Percentiles rank a stretch among this genome's conserved stretches.
Evolutionary conservation across 2,797 vertebrate genomes (phyloP).

Genomic region (Falco biarmicus): DNA sequence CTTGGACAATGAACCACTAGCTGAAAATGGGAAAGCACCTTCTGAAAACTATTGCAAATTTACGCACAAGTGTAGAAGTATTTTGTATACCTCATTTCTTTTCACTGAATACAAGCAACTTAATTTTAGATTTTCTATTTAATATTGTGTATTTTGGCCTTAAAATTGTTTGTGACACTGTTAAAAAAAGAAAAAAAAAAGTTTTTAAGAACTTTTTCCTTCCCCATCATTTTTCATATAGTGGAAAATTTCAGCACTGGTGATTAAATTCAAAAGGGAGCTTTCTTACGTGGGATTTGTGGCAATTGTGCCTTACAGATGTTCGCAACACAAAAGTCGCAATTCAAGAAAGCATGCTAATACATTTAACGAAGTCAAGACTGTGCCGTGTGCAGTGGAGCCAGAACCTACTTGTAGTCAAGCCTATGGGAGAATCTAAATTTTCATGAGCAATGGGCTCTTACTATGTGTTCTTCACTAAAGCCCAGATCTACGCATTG

Average conservation of each 20-base stretch:
- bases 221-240: not conserved
- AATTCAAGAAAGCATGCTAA: not conserved
- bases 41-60: not conserved
- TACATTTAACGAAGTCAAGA: not conserved
- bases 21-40: constrained; percentile 34
- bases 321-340: not conserved
- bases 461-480: not conserved
- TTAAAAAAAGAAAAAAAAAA: not conserved
- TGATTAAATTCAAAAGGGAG: not conserved
- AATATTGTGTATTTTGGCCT: constrained; percentile 39
- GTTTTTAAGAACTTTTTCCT: not conserved
- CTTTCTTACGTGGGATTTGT: not conserved
- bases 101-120: not conserved
- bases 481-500: not conserved
- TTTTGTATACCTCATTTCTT: constrained; percentile 31
- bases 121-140: constrained; percentile 37
- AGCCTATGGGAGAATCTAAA: not conserved
- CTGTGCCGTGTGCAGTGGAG: not conserved
- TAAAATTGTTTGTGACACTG: not conserved
- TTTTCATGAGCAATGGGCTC: not conserved
- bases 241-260: not conserved
- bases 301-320: not conserved
- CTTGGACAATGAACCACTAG: not conserved
- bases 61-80: constrained; percentile 18
- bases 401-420: not conserved